Base-by-base conservation (phyloP, 2,888 invertebrate species). In the Elegia similella region DNA sequence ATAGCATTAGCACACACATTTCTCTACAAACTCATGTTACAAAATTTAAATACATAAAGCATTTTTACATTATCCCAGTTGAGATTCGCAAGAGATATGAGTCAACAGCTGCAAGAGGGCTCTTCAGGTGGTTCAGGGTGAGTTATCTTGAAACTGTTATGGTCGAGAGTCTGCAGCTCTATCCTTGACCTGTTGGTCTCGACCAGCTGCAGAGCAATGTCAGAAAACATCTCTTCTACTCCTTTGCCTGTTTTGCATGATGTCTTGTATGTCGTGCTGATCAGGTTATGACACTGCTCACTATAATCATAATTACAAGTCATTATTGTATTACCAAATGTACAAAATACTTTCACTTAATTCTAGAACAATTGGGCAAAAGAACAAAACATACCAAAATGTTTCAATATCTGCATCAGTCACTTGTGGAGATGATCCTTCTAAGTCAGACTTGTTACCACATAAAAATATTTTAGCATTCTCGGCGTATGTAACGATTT, bases 381-480 rank as follows among this genome's bases (percentile, higher is more conserved):
- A 52, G 38, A 57, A 60, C 61, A 44, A 2, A 43, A 69, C 76
- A 81, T 92, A 95, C 95, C 96, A 96, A 84, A 98, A 98, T 65
- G 94, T 94, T 79, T 98, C 97, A 84, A 98, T 96, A 81, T 98
- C 98, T 58, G 94, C 93, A 78, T 98, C 97, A 13, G 95, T 95
- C 7, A 98, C 95, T 85, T 96, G 96, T 0, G 95, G 95, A 55
- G 93, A 93, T 17, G 90, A 84, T 10, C 94, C 94, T 73, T 95
- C 95, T 55, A 97, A 86, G 84, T 98, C 98, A 53, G 94, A 94
- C 87, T 98, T 98, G 80, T 98, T 98, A 52, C 98, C 98, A 86
- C 98, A 98, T 13, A 98, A 92, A 86, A 97, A 98, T 81, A 98
- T 98, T 88, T 98, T 97, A 6, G 98, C 98, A 86, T 97, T 98